Evolutionary conservation across 2,113 vertebrate species (phyloP).

Genomic region (Ammodramus savannarum): DNA sequence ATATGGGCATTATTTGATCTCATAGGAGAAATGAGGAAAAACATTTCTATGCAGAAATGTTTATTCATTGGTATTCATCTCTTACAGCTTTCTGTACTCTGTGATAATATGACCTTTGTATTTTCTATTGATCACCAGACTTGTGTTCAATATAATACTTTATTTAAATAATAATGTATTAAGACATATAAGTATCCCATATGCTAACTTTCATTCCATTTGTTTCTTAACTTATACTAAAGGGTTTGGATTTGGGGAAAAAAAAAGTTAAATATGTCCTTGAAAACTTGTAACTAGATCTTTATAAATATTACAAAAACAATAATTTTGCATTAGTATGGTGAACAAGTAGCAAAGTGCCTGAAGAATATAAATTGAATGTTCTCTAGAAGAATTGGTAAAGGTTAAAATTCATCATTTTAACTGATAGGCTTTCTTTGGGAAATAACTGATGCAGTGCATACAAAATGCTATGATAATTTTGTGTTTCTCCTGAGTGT

Average conservation of each 20-base stretch:
- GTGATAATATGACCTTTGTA: conserved; percentile 60
- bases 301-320: conserved; percentile 78
- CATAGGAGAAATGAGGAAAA: neutral
- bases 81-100: conserved; percentile 18
- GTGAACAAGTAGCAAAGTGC: conserved; percentile 68
- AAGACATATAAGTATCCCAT: conserved; percentile 22
- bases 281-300: conserved; percentile 67
- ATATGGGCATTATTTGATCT: neutral
- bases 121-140: conserved; percentile 55
- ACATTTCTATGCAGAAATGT: conserved; percentile 16
- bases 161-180: conserved; percentile 63
- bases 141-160: conserved; percentile 32
- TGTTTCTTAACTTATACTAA: conserved; percentile 20
- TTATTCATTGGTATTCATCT: conserved; percentile 51
- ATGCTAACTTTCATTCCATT: conserved; percentile 19
- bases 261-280: conserved; percentile 58
- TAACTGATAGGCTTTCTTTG: conserved; percentile 79
- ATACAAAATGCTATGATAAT: conserved; percentile 75
- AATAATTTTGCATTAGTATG: conserved; percentile 80
- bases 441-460: conserved; percentile 70
- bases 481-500: conserved; percentile 14
- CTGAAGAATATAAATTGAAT: conserved; percentile 81
- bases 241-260: conserved; percentile 35
- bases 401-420: conserved; percentile 87
- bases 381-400: conserved; percentile 76